Base-by-base conservation (phyloP, 2,797 vertebrate species). In the Clamator glandarius region DNA sequence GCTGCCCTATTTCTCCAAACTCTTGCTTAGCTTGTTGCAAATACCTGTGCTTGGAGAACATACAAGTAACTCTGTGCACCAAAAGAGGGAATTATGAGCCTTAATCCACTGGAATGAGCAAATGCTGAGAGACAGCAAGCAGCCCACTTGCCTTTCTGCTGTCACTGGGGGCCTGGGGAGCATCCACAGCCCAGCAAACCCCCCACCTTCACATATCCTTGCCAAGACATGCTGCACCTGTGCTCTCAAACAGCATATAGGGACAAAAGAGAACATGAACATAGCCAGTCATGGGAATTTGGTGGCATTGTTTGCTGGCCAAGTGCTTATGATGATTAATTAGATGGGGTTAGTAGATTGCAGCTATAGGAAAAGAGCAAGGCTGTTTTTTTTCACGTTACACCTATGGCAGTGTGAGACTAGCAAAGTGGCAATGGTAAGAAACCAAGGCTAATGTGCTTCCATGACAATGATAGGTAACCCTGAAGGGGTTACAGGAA, bases 201-300 rank as follows among this genome's bases (percentile, higher is more conserved):
- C 85, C 23, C 13, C 62, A 31, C 19, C 36, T 39, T 36, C 12
- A 24, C 0, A 2, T 6, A 54, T 0, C 0, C 15, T 39, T 6
- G 0, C 12, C 10, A 21, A 4, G 7, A 35, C 1, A 0, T 33
- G 36, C 42, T 2, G 0, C 42, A 66, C 16, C 35, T 7, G 12
- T 39, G 28, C 48, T 73, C 36, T 35, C 0, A 0, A 52, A 17
- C 24, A 58, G 50, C 19, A 57, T 28, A 31, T 5, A 46, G 61
- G 33, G 59, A 82, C 52, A 80, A 90, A 74, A 69, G 36, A 86
- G 26, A 87, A 42, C 11, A 15, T 62, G 55, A 75, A 29, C 11
- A 2, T 12, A 39, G 61, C 20, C 31, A 86, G n/a, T 51, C 62
- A 23, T 15, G 62, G 41, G 66, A 59, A 90, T 58, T 6, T 54